A percentile compares a stretch with the other conserved stretches of the same genome.
These are phyloP conservation scores for Neodiprion fabricii DNA, from an alignment of 1,140 invertebrate genomes.

Conservation along the genomic window DNA sequence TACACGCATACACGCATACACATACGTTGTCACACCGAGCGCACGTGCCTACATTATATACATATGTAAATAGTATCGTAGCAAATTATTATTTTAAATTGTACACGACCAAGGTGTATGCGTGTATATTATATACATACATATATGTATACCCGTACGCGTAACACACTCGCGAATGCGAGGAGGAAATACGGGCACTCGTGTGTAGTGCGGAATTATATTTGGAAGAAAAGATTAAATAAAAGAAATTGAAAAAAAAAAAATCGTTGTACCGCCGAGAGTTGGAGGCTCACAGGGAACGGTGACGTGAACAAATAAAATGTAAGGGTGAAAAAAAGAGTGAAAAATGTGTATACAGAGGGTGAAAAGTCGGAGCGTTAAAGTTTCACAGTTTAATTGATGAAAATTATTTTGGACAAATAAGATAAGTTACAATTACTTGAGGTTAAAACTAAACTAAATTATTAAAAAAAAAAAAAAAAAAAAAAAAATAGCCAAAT, in stretches of 20 bases:
- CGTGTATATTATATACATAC: neutral
- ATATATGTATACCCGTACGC: neutral
- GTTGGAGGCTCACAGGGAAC: too few species aligned
- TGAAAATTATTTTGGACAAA: too few species aligned
- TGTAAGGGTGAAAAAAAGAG: too few species aligned
- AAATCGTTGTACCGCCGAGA: too few species aligned
- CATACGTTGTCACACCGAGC: constrained; percentile 6
- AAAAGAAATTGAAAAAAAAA: too few species aligned
- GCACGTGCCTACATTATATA: constrained; percentile 19
- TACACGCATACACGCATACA: constrained; percentile 15
- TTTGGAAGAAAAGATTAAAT: too few species aligned
- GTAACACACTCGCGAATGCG: neutral
- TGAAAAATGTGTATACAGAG: too few species aligned
- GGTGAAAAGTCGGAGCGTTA: neutral
- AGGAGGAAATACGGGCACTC: neutral
- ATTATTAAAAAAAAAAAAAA: neutral
- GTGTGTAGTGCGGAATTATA: too few species aligned
- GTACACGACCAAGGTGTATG: neutral
- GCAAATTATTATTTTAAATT: constrained; percentile 17
- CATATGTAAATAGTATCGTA: constrained; percentile 4
- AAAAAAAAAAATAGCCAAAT: neutral
- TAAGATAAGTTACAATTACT: too few species aligned
- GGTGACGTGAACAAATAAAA: too few species aligned
- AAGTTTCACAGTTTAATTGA: constrained; percentile 8
- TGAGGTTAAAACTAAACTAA: too few species aligned